Conservation (phyloP, 2,888 invertebrate species). For the Dendrolimus houi region DNA sequence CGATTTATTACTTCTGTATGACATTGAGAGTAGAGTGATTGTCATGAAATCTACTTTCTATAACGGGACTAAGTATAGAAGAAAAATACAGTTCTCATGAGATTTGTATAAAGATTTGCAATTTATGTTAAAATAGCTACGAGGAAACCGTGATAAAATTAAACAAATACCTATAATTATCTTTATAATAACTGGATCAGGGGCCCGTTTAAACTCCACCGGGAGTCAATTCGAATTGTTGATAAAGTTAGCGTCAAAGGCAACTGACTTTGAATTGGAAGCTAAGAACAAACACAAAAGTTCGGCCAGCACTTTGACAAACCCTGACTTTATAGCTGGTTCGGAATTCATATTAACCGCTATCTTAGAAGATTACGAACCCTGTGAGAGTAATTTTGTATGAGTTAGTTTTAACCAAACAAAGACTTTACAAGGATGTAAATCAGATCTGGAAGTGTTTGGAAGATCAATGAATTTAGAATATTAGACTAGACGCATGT, state of each 20-base stretch:
- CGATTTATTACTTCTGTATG: too few relatives aligned
- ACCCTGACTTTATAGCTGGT: constrained; percentile 31
- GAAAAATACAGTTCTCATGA: too few relatives aligned
- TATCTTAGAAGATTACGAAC: constrained; percentile 44
- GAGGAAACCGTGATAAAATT: too few relatives aligned
- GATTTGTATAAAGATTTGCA: too few relatives aligned
- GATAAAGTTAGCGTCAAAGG: constrained; percentile 20
- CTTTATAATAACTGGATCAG: not conserved
- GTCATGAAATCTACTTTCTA: too few relatives aligned
- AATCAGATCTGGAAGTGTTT: too few relatives aligned
- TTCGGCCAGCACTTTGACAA: constrained; percentile 32
- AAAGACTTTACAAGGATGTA: constrained; percentile 11
- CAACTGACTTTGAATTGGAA: constrained; percentile 13
- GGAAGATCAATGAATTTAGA: too few relatives aligned
- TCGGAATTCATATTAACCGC: constrained; percentile 43
- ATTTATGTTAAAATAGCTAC: too few relatives aligned
- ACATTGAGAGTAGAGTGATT: too few relatives aligned
- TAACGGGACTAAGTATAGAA: too few relatives aligned
- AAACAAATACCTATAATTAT: not conserved
- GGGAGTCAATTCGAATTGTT: constrained; percentile 28
- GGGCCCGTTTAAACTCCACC: constrained; percentile 23
- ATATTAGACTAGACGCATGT: too few relatives aligned
- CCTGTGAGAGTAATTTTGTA: constrained; percentile 42
- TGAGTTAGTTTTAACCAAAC: constrained; percentile 40
- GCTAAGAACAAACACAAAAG: constrained; percentile 32